Evolutionary conservation across 2,113 vertebrate species (phyloP).

Genomic region (Myotis davidii): DNA sequence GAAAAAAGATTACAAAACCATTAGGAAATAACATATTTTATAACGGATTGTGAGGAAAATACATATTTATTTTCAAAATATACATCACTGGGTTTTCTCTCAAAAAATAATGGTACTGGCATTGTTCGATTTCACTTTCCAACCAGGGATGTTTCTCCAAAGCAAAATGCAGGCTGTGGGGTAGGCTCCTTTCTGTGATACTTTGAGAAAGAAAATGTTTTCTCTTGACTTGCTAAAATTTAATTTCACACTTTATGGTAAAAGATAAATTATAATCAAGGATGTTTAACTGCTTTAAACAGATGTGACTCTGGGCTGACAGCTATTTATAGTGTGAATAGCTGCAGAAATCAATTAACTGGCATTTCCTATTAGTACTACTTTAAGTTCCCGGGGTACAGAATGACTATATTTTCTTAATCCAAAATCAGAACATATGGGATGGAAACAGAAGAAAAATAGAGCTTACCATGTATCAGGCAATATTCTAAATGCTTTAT

Average conservation of each 20-base stretch:
- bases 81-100: neutral
- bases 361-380: neutral
- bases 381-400: neutral
- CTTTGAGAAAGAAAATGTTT: neutral
- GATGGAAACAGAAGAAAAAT: neutral
- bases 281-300: neutral
- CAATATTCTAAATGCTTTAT: neutral
- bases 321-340: conserved; percentile 6
- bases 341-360: conserved; percentile 41
- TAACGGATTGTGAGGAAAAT: neutral
- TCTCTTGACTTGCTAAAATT: conserved; percentile 7
- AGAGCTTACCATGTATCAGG: neutral
- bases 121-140: neutral
- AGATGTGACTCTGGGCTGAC: neutral
- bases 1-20: neutral
- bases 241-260: neutral
- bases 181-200: neutral
- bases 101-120: neutral
- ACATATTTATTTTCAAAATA: neutral
- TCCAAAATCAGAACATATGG: neutral
- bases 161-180: neutral
- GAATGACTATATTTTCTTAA: conserved; percentile 32
- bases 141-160: neutral
- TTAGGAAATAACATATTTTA: neutral
- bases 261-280: conserved; percentile 48